Conservation (phyloP, 53 echinoderm and acorn worm genomes). For the Paelopatides confundens region DNA sequence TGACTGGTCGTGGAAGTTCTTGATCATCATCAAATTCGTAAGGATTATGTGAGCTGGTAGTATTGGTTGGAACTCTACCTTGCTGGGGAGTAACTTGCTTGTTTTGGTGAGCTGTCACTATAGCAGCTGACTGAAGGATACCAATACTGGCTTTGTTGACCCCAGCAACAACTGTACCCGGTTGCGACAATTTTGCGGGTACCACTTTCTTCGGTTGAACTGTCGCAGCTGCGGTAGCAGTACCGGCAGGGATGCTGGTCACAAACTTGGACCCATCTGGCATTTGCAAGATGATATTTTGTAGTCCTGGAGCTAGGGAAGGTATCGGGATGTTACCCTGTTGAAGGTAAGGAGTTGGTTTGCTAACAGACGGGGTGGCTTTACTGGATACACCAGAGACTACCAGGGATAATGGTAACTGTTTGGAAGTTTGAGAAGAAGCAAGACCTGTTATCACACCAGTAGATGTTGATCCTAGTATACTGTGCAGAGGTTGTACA, state of each 20-base stretch:
- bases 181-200: background rate
- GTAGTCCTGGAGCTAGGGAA: conserved; percentile 51
- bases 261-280: conserved; percentile 91
- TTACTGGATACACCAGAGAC: conserved; percentile 12
- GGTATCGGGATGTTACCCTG: conserved; percentile 10
- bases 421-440: conserved; percentile 12
- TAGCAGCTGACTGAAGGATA: background rate
- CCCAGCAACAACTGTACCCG: background rate
- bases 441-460: conserved; percentile 28
- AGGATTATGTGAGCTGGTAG: background rate
- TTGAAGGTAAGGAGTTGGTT: conserved; percentile 29
- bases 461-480: background rate
- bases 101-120: background rate
- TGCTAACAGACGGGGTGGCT: background rate
- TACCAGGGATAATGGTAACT: conserved; percentile 31
- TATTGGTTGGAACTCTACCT: background rate
- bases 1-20: background rate
- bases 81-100: background rate
- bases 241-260: conserved; percentile 57
- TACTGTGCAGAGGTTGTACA: background rate
- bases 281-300: conserved; percentile 89
- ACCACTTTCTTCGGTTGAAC: background rate
- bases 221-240: background rate
- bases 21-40: conserved; percentile 33
- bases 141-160: background rate